Evolutionary conservation across 1,140 invertebrate genomes (phyloP).

Genomic region (Sycophaga agraensis): DNA sequence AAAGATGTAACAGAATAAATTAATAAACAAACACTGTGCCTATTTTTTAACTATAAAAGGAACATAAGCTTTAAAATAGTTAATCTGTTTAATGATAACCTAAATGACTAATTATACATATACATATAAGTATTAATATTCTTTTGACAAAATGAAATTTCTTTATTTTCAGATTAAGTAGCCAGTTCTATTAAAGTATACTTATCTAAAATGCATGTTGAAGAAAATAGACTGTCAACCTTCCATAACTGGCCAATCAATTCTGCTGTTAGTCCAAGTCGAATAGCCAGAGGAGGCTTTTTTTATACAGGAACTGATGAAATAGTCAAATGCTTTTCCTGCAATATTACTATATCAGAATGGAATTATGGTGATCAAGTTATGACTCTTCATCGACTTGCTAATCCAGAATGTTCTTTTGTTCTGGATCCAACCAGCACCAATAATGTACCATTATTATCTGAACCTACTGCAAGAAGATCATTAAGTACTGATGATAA

Average conservation of each 20-base stretch:
- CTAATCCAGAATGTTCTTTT: constrained; percentile 72
- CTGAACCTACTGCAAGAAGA: constrained; percentile 8
- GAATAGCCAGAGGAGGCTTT: constrained; percentile 81
- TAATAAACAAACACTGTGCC: too few relatives aligned
- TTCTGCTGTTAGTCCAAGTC: constrained; percentile 63
- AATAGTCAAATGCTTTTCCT: constrained; percentile 76
- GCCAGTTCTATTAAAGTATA: not conserved
- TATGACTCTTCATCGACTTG: constrained; percentile 64
- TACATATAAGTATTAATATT: too few relatives aligned
- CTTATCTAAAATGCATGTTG: constrained; percentile 64
- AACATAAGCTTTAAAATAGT: too few relatives aligned
- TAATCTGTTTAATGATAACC: too few relatives aligned
- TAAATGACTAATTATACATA: too few relatives aligned
- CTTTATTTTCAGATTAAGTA: constrained; percentile 6
- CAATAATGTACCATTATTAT: constrained; percentile 65
- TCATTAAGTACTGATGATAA: not conserved
- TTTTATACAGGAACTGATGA: constrained; percentile 69
- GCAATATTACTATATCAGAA: constrained; percentile 68
- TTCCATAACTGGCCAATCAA: constrained; percentile 72
- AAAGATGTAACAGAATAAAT: too few relatives aligned
- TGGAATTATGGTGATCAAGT: constrained; percentile 78
- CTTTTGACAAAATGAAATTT: too few relatives aligned
- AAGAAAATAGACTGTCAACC: constrained; percentile 68
- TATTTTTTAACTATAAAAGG: too few relatives aligned
- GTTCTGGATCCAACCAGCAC: constrained; percentile 65